Percentiles rank a stretch among this genome's conserved stretches.
Evolutionary conservation across 2,888 invertebrate species (phyloP).

Genomic region (Dioctria linearis): DNA sequence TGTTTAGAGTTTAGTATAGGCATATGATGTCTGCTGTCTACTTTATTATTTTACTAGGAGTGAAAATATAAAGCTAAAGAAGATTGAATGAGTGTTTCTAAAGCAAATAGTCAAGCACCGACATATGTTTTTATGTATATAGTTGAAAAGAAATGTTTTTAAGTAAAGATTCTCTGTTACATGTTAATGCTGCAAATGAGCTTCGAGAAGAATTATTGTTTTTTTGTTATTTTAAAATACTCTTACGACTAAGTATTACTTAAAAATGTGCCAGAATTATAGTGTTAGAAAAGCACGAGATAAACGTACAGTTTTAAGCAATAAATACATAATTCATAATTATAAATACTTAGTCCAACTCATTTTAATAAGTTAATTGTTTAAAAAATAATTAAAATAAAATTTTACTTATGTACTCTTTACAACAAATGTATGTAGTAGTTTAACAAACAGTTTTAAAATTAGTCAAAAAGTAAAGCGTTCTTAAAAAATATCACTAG

Average conservation of each 20-base stretch:
- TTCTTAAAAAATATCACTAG: conserved; percentile 43
- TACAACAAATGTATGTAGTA: conserved; percentile 29
- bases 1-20: conserved; percentile 39
- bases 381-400: conserved; percentile 28
- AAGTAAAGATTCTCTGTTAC: conserved; percentile 3
- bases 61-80: conserved; percentile 1
- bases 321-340: conserved; percentile 12
- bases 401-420: conserved; percentile 1
- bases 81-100: conserved; percentile 5
- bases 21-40: conserved; percentile 21
- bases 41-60: background rate
- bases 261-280: too few species aligned
- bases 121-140: conserved; percentile 7
- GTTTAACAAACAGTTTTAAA: conserved; percentile 30
- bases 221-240: too few species aligned
- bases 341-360: conserved; percentile 31
- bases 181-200: too few species aligned
- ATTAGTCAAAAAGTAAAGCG: conserved; percentile 49
- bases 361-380: conserved; percentile 33
- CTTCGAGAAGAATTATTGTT: too few species aligned
- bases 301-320: background rate
- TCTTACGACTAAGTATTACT: too few species aligned
- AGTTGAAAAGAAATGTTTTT: conserved; percentile 15
- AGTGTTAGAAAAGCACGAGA: background rate
- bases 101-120: conserved; percentile 45